These are phyloP conservation scores for Reticulitermes speratus DNA, from an alignment of 1,140 invertebrate genomes.

Conservation along the genomic window DNA sequence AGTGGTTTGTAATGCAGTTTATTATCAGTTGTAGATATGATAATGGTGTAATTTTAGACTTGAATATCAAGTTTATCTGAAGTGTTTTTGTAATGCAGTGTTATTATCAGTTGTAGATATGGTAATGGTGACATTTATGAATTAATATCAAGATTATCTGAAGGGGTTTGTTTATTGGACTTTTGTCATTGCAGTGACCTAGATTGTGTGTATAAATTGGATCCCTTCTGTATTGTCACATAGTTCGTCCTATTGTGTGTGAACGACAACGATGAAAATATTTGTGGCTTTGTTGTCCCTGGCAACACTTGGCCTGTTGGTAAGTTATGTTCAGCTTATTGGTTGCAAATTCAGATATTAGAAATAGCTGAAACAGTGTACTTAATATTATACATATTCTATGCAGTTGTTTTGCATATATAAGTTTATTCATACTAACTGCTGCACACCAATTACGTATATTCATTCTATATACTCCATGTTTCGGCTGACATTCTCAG, in stretches of 20 bases:
- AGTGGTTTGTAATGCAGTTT: no score
- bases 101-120: neutral
- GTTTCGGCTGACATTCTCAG: no score
- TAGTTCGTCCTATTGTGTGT: neutral
- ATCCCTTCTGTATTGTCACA: no score
- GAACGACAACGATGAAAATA: neutral
- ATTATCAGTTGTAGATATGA: no score
- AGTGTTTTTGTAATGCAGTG: neutral
- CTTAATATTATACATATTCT: no score
- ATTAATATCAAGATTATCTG: neutral
- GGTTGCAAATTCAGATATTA: neutral
- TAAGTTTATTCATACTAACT: no score
- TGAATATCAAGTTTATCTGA: no score
- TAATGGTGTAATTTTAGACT: no score
- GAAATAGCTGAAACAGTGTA: neutral
- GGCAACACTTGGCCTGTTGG: neutral
- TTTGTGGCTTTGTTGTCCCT: neutral
- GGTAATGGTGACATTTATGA: neutral
- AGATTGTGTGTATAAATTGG: neutral
- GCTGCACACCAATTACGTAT: no score
- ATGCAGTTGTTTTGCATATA: no score
- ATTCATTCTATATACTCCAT: no score
- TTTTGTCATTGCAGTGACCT: neutral
- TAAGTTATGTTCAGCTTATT: neutral
- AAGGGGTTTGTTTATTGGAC: neutral